Base-by-base conservation (phyloP, 2,888 invertebrate species). In the Lochmaea crataegi region DNA sequence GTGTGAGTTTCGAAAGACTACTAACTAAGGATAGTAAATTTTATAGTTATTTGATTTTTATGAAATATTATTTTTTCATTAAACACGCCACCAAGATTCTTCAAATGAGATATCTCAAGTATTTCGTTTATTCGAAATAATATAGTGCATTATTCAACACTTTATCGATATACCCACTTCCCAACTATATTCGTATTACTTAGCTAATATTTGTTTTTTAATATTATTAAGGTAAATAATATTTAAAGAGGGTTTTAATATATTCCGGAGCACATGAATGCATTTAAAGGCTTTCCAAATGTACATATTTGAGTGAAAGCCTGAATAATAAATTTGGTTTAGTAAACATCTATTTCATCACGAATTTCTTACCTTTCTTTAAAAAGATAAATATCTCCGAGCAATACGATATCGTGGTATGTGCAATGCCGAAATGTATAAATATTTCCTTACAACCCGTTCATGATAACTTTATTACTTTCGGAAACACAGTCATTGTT, bases 261-360 rank as follows among this genome's bases (percentile, higher is more conserved):
- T n/a, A n/a, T n/a, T n/a, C 7, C n/a, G 9, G 14, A n/a, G n/a
- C n/a, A n/a, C n/a, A n/a, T 51, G 16, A 9, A 51, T 51, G 16
- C 16, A 51, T 16, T 51, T 51, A 51, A 16, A 51, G 16, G 51
- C 51, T 51, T 57, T 18, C 7, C 57, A 26, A 57, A 57, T 32
- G 32, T 58, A 58, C 58, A 58, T 58, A 58, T 58, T 32, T 58
- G 32, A 58, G n/a, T 14, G 12, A 32, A 58, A 32, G n/a, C 12
- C 11, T 58, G 58, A 58, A 58, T 58, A 32, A 58, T 58, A 32
- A 58, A 58, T 58, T 26, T 10, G 26, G 4, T 9, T 58, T 6
- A 7, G 58, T 32, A 58, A 58, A 58, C 32, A 58, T 32, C 26
- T 4, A 58, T 58, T 58, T 26, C 58, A 58, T 58, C 12, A 14